A percentile compares a stretch with the other conserved stretches of the same genome.
Conservation (phyloP, 2,113 vertebrate species). For the Mola mola region DNA sequence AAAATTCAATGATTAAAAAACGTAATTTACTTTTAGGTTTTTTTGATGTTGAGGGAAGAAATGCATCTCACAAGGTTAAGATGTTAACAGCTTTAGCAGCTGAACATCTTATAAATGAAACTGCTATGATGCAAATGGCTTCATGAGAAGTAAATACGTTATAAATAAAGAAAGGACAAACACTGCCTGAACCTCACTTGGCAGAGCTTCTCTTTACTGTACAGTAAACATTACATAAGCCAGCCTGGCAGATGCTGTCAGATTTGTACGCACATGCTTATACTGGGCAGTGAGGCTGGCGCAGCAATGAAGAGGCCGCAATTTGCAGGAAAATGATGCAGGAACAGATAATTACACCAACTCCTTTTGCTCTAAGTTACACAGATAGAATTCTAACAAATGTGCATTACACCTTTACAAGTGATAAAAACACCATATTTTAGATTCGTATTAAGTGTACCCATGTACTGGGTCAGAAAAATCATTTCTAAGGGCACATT, state of each 20-base stretch:
- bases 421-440: not conserved
- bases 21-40: not conserved
- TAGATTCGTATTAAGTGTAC: no score
- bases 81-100: not conserved
- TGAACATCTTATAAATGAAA: not conserved
- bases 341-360: constrained; percentile 39
- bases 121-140: not conserved
- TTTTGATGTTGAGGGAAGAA: constrained; percentile 7
- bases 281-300: constrained; percentile 18
- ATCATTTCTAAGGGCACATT: not conserved
- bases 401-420: no score
- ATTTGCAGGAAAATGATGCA: constrained; percentile 12
- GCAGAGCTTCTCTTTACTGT: constrained; percentile 21
- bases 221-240: constrained; percentile 49
- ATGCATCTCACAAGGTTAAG: constrained; percentile 1
- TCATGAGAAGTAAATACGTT: not conserved
- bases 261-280: constrained; percentile 21
- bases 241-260: constrained; percentile 29
- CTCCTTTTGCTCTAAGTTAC: not conserved
- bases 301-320: constrained; percentile 7
- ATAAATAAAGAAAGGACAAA: constrained; percentile 16
- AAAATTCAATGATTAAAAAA: constrained; percentile 12
- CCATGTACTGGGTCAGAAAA: no score
- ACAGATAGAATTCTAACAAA: not conserved
- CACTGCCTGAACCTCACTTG: constrained; percentile 29